These are phyloP conservation scores for Chiridota heheva DNA, from an alignment of 35 echinoderm and acorn worm genomes.

Conservation along the genomic window DNA sequence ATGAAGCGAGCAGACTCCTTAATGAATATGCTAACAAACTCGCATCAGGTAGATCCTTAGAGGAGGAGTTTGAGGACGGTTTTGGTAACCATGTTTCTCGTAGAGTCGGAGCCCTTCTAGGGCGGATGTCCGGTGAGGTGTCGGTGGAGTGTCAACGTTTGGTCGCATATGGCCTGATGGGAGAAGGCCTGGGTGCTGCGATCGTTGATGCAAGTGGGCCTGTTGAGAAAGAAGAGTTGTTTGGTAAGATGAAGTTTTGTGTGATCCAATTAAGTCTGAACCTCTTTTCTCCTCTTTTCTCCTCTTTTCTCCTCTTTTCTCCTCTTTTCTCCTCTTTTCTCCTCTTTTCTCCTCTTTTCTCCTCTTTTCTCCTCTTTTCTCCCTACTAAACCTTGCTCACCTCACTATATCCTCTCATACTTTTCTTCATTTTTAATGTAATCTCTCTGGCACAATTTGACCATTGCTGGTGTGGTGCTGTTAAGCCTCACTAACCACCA, in stretches of 20 bases:
- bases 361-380: no score
- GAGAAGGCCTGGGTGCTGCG: constrained; percentile 61
- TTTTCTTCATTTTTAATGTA: no score
- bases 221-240: constrained; percentile 60
- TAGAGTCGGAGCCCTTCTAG: constrained; percentile 77
- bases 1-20: constrained; percentile 76
- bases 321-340: no score
- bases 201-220: constrained; percentile 50
- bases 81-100: constrained; percentile 65
- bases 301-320: neutral
- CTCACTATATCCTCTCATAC: no score
- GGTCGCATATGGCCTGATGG: constrained; percentile 75
- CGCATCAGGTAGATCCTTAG: constrained; percentile 45
- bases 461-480: no score
- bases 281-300: no score
- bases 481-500: no score
- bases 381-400: no score
- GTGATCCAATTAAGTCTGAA: no score
- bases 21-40: constrained; percentile 80
- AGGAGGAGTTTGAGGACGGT: constrained; percentile 79
- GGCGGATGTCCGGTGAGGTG: constrained; percentile 59
- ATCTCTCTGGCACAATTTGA: no score
- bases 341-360: no score
- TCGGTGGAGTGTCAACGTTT: constrained; percentile 68
- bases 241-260: constrained; percentile 63